Base-by-base conservation (phyloP, 2,797 vertebrate genomes). In the Emydoidea blandingii region DNA sequence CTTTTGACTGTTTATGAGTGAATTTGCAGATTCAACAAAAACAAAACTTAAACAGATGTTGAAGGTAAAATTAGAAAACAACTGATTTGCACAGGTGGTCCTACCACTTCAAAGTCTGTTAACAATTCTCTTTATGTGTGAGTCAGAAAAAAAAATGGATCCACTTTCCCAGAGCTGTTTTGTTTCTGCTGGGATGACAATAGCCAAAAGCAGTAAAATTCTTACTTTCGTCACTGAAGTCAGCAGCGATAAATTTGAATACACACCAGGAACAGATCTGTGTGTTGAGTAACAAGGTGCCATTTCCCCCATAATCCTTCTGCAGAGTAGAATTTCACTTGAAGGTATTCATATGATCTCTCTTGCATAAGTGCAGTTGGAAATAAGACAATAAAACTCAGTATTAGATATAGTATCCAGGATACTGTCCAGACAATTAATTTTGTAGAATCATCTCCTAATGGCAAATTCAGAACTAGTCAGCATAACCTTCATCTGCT, bases 261-360 rank as follows among this genome's bases (percentile, higher is more conserved):
- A 85, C 10, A 44, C 27, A 19, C 19, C 68, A 44, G 37, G 12
- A 52, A 41, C 8, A 15, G 34, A 52, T 72, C 14, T 72, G 25
- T 27, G 7, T 37, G 31, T 34, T 85, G 19, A 53, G 52, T 54
- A 54, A 54, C 16, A 41, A 54, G n/a, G 19, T 85, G 7, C 21
- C 65, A 54, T 44, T 74, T 85, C 5, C n/a, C 21, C 19, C n/a
- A 27, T 41, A 79, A 52, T 37, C 49, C 37, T 86, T 88, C 16
- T 2, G 0, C 72, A 82, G 68, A 84, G 0, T 0, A 90, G 19
- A 85, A 84, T 74, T 81, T 59, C 44, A 59, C 19, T 1, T 47
- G 53, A 34, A 86, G 68, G 19, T 53, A 76, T 37, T 74, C 37
- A 19, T 56, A 47, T 21, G 27, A 27, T 7, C 68, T 41, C 21